Evolutionary conservation across 1,140 invertebrate genomes (phyloP).

Genomic region (Holcopasites calliopsidis): DNA sequence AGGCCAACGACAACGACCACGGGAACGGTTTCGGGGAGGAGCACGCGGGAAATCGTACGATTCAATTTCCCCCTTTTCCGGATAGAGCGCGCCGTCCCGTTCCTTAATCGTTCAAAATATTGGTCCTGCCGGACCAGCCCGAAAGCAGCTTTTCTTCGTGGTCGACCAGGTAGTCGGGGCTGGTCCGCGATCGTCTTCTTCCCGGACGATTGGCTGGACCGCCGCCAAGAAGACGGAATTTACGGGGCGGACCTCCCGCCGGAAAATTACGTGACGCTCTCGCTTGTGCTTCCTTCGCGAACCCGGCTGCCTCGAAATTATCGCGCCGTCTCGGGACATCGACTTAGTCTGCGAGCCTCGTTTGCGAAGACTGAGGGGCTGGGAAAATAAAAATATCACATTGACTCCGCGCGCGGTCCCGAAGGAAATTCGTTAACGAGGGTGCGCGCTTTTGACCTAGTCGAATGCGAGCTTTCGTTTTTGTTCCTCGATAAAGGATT

Average conservation of each 20-base stretch:
- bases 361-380: neutral
- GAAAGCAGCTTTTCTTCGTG: conserved; percentile 29
- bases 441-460: conserved; percentile 5
- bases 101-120: conserved; percentile 75
- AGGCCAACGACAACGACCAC: conserved; percentile 69
- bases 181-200: conserved; percentile 27
- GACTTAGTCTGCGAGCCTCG: neutral
- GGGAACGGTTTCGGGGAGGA: conserved; percentile 52
- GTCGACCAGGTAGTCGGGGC: conserved; percentile 2
- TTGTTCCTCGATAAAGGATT: too few species aligned
- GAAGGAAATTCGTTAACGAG: conserved; percentile 30
- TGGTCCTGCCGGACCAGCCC: conserved; percentile 32
- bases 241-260: conserved; percentile 48
- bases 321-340: neutral
- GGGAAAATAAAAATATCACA: neutral
- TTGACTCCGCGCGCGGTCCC: neutral
- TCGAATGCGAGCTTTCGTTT: conserved; percentile 14
- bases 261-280: conserved; percentile 71
- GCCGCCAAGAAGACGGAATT: conserved; percentile 68
- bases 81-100: conserved; percentile 6
- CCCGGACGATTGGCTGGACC: conserved; percentile 52
- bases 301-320: conserved; percentile 7
- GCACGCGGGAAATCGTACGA: conserved; percentile 40
- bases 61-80: conserved; percentile 67
- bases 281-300: conserved; percentile 17